Conservation (phyloP, 2,113 vertebrate species). For the Semnornis frantzii region DNA sequence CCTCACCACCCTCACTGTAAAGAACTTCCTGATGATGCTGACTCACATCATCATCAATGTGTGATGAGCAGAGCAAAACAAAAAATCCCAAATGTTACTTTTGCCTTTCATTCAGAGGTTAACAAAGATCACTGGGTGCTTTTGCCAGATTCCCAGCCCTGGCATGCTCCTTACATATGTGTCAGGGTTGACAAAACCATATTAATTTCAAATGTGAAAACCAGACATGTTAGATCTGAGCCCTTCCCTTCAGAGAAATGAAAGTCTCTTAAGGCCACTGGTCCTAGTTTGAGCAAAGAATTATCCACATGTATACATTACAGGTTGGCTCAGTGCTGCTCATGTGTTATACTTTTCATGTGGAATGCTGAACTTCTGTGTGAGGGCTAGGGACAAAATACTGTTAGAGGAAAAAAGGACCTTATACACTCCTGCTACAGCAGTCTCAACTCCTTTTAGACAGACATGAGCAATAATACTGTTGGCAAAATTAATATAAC, state of each 20-base stretch:
- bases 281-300: neutral
- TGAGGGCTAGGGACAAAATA: neutral
- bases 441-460: neutral
- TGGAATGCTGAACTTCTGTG: neutral
- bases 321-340: neutral
- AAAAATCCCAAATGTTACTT: neutral
- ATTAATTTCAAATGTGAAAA: neutral
- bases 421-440: neutral
- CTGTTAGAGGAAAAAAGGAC: neutral
- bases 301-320: neutral
- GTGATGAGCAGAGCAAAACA: neutral
- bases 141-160: neutral
- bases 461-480: neutral
- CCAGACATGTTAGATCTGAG: neutral
- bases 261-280: neutral
- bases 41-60: too few species aligned
- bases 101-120: neutral
- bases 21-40: too few species aligned
- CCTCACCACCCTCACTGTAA: too few species aligned
- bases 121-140: neutral
- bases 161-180: neutral
- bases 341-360: neutral
- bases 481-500: slow-evolving; percentile 19
- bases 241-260: neutral
- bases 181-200: neutral